Base-by-base conservation (phyloP, 2,888 invertebrate species). In the Nasonovia ribisnigri region DNA sequence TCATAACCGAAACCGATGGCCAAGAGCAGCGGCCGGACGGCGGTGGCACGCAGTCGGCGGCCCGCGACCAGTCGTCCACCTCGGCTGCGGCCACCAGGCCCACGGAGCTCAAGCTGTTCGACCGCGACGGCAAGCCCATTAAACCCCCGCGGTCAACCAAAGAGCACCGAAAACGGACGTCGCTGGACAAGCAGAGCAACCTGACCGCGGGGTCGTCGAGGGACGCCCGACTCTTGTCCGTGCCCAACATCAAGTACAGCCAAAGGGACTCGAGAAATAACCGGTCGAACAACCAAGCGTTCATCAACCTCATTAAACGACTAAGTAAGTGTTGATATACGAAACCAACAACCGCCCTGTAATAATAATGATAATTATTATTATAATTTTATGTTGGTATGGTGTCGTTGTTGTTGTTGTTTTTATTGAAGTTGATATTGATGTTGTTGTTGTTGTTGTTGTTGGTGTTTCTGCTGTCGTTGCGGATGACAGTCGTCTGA, bases 221-320 rank as follows among this genome's bases (percentile, higher is more conserved):
- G 95, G 97, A 97, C 95, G 97, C 97, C 95, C 96, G 98, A 92
- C 96, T 97, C 95, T 96, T 98, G 95, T 97, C 98, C 26, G 98
- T 98, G 95, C 98, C 98, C 46, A 98, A 98, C 96, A 97, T 95
- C 95, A 97, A 96, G 96, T 95, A 96, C 89, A 94, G 94, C 43
- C 94, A 94, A 88, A 96, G 96, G 95, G 97, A 96, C 95, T 96
- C 96, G 95, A 96, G 97, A 94, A 95, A 94, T 91, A 94, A 95
- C 95, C 95, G 95, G 86, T 94, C 94, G 90, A 95, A 94, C 92
- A 95, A 94, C 94, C 95, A 96, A 95, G 96, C 96, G 94, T 97
- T 97, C 96, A 97, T 97, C 95, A 97, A 96, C 96, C 96, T 98
- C 95, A 97, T 97, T 96, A 97, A 98, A 96, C 97, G 98, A 96